Evolutionary conservation across 2,113 vertebrate species (phyloP).

Genomic region (Cryptoleucopteryx plumbea): DNA sequence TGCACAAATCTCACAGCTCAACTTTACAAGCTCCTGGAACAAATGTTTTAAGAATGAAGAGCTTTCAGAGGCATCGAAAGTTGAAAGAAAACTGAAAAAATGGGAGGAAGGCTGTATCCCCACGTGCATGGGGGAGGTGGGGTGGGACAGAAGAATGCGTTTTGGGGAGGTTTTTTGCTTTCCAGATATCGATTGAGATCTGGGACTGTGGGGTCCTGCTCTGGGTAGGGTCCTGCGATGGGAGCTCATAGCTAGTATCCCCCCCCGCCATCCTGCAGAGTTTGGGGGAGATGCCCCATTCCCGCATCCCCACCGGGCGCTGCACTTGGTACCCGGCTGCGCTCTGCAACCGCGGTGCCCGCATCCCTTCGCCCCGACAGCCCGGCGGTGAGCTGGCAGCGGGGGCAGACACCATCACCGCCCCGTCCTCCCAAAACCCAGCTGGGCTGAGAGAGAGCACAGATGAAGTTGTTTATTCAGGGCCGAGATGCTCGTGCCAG

Average conservation of each 20-base stretch:
- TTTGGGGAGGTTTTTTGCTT: neutral
- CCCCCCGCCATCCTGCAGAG: no score
- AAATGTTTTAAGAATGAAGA: neutral
- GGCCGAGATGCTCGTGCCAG: neutral
- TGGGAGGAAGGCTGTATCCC: neutral
- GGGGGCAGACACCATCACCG: fast-evolving
- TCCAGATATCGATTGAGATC: fast-evolving
- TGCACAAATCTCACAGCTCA: neutral
- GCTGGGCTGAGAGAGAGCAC: neutral
- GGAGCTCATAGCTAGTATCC: neutral
- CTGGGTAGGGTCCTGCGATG: neutral
- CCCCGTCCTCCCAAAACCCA: neutral
- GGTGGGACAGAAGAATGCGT: no score
- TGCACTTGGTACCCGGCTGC: neutral
- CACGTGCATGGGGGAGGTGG: fast-evolving
- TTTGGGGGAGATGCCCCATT: neutral
- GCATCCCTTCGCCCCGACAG: neutral
- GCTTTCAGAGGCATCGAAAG: neutral
- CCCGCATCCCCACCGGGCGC: neutral
- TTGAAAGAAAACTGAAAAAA: neutral
- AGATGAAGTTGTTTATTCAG: neutral
- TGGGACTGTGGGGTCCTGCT: fast-evolving
- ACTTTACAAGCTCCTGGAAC: neutral
- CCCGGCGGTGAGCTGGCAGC: fast-evolving
- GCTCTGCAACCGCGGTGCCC: fast-evolving